Conservation (phyloP, 2,113 vertebrate genomes). For the Helogale parvula region DNA sequence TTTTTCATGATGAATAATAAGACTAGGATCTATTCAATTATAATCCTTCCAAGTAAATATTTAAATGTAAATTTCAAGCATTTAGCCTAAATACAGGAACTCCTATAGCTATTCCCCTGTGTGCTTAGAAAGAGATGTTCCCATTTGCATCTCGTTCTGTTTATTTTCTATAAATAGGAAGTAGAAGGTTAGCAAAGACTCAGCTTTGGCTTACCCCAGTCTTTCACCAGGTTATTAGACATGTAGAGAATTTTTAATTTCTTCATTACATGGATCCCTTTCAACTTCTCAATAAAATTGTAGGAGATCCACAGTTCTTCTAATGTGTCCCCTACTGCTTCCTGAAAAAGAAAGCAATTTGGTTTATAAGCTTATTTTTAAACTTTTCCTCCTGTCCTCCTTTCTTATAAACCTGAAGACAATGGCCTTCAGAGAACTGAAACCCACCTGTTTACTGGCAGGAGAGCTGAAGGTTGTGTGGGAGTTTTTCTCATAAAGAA, state of each 20-base stretch:
- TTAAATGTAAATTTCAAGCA: constrained; percentile 31
- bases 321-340: constrained; percentile 94
- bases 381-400: background rate
- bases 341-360: constrained; percentile 86
- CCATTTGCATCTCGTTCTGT: background rate
- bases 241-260: constrained; percentile 96
- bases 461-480: background rate
- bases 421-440: constrained; percentile 32
- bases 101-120: background rate
- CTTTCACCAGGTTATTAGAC: constrained; percentile 98
- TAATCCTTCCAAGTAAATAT: constrained; percentile 40
- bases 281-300: constrained; percentile 97
- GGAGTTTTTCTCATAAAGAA: background rate
- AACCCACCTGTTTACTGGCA: background rate
- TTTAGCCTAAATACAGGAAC: background rate
- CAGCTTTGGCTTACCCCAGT: constrained; percentile 92
- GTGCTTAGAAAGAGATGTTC: constrained; percentile 41
- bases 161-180: background rate
- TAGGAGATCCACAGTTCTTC: constrained; percentile 99
- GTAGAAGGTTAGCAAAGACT: background rate
- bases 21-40: background rate
- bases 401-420: constrained; percentile 37
- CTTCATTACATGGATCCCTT: constrained; percentile 95
- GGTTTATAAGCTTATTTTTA: constrained; percentile 30
- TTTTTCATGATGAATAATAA: constrained; percentile 17